Evolutionary conservation across 1,140 invertebrate genomes (phyloP).

Genomic region (Heliconius hewitsoni): DNA sequence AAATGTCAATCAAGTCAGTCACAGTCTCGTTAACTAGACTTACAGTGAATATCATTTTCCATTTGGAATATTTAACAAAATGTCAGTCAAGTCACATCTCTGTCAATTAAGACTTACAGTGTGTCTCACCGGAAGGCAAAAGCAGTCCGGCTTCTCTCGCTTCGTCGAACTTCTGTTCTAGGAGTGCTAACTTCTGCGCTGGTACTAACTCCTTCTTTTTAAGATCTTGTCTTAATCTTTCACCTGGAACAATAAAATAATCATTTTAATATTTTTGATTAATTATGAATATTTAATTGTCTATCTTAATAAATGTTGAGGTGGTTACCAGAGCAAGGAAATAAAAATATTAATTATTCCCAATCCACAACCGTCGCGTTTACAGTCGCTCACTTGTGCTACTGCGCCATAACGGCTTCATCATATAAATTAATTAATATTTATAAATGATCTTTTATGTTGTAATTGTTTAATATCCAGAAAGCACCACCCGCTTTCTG

Average conservation of each 20-base stretch:
- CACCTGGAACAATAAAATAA: conserved; percentile 67
- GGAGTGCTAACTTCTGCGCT: conserved; percentile 88
- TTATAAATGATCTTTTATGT: too few relatives aligned
- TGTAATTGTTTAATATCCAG: too few relatives aligned
- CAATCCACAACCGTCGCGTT: too few relatives aligned
- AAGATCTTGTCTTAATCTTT: conserved; percentile 91
- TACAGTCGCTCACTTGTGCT: too few relatives aligned
- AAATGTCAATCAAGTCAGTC: background rate
- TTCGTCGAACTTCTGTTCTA: conserved; percentile 94
- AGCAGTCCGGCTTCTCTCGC: conserved; percentile 89
- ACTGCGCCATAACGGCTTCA: too few relatives aligned
- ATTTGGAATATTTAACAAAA: background rate
- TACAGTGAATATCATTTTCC: conserved; percentile 38
- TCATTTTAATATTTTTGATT: too few relatives aligned
- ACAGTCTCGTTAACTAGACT: background rate
- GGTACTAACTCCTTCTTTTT: conserved; percentile 91
- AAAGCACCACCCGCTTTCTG: too few relatives aligned
- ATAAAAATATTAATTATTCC: too few relatives aligned
- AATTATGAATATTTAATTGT: too few relatives aligned
- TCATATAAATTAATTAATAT: too few relatives aligned
- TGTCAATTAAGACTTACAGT: background rate
- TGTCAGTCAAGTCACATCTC: background rate
- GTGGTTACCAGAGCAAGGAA: too few relatives aligned
- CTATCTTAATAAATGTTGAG: too few relatives aligned
- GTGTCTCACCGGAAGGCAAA: conserved; percentile 85